Base-by-base conservation (phyloP, 2,113 vertebrate genomes). In the Natator depressus region DNA sequence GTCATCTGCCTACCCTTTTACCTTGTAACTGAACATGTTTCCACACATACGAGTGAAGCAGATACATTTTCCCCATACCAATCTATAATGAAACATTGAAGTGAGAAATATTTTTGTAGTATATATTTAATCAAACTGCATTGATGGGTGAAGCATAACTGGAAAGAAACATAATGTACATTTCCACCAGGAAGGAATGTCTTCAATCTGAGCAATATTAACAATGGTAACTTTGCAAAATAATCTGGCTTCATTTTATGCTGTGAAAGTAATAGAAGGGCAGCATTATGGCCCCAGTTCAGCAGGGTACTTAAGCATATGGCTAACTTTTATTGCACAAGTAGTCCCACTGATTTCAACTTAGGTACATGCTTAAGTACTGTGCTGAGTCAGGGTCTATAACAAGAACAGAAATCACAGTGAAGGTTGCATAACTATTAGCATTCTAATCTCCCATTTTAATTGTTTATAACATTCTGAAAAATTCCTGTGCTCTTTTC, bases 251-350 rank as follows among this genome's bases (percentile, higher is more conserved):
- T 80, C 31, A 76, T 42, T 76, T 50, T 91, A 22, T 5, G 2
- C 4, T 9, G 10, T 22, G 4, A 42, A 50, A 29, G 53, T 93
- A 84, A 79, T 75, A 49, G 53, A 86, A 87, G 72, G 85, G 81
- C 93, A 95, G 87, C 38, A 14, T 87, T 49, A 31, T 11, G 29
- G 75, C 46, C 78, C 51, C 88, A 80, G 35, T 82, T 83, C 22
- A 89, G 85, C 46, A 88, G 51, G 35, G 84, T 72, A 75, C 93
- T 96, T 89, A n/a, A 88, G 93, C 95, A 42, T 53, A 25, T n/a
- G 50, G 80, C 46, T 93, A 55, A 55, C 24, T 79, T 54, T 88
- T 75, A 83, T 50, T 50, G 12, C 25, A 0, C 53, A 65, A 91
- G 78, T 57, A 87, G 72, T 88, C 47, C 89, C 88, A 75, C 46